phyloP scores from a whole-genome alignment of 2,113 vertebrate genomes.

The Noctilio leporinus region DNA sequence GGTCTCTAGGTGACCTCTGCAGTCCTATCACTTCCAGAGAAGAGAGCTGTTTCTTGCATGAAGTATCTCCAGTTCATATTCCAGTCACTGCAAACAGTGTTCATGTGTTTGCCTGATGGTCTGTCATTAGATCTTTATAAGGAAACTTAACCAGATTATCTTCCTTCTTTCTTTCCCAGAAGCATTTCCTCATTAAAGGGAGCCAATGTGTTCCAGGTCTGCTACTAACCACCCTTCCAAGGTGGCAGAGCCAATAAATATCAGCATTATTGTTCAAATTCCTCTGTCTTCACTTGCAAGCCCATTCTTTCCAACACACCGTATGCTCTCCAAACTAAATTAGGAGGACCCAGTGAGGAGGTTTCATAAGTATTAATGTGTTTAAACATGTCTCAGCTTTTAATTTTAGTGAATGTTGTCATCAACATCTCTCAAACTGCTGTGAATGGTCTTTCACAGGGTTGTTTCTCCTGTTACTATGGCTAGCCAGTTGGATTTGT shows the following conservation, averaged over 20 bases:
- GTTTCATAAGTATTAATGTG: background rate
- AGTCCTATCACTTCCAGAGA: background rate
- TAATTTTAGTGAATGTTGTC: background rate
- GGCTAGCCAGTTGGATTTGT: background rate
- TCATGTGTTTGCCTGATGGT: background rate
- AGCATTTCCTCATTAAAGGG: background rate
- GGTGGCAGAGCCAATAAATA: too few relatives aligned
- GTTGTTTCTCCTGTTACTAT: background rate
- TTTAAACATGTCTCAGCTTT: background rate
- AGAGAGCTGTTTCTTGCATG: background rate
- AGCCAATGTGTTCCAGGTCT: background rate
- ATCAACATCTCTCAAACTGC: background rate
- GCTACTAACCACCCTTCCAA: background rate
- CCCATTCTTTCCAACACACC: background rate
- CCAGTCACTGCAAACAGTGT: background rate
- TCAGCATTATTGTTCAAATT: background rate
- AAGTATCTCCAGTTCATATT: background rate
- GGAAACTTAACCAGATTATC: background rate
- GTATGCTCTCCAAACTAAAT: background rate
- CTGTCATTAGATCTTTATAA: background rate
- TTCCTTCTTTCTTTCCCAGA: background rate
- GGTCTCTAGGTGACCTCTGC: background rate
- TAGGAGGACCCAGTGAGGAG: background rate
- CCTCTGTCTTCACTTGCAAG: background rate
- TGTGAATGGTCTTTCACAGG: background rate